phyloP scores from a whole-genome alignment of 2,797 vertebrate genomes.

The Molothrus aeneus region DNA sequence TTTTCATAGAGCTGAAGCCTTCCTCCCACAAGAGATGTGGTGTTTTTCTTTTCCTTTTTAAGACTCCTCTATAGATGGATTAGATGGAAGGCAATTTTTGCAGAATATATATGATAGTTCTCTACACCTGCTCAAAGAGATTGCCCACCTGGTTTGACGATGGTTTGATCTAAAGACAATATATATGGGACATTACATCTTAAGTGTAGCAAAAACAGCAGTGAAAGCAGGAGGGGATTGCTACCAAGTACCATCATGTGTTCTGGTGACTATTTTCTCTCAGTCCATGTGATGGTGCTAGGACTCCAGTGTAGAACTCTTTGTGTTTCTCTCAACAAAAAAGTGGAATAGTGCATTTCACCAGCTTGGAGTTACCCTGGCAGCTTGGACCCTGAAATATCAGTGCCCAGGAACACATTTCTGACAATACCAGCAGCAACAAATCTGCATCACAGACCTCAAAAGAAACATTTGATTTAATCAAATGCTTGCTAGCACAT shows the following conservation, averaged over 20 bases:
- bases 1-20: neutral
- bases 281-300: neutral
- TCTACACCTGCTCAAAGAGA: neutral
- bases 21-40: neutral
- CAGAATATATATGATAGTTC: neutral
- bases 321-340: fast-evolving
- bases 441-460: neutral
- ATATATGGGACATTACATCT: neutral
- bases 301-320: neutral
- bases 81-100: neutral
- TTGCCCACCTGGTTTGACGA: neutral
- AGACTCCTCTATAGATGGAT: neutral
- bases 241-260: neutral
- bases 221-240: neutral
- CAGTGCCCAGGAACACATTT: neutral
- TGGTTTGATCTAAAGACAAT: neutral
- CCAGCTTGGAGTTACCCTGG: fast-evolving
- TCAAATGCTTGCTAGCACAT: neutral
- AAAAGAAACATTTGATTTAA: neutral
- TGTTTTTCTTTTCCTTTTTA: neutral
- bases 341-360: neutral
- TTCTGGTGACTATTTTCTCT: neutral
- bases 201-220: neutral
- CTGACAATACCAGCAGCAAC: fast-evolving
- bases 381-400: neutral